A percentile compares a stretch with the other conserved stretches of the same genome.
Evolutionary conservation across 1,140 invertebrate genomes (phyloP).

Genomic region (Drosophila setifemur): DNA sequence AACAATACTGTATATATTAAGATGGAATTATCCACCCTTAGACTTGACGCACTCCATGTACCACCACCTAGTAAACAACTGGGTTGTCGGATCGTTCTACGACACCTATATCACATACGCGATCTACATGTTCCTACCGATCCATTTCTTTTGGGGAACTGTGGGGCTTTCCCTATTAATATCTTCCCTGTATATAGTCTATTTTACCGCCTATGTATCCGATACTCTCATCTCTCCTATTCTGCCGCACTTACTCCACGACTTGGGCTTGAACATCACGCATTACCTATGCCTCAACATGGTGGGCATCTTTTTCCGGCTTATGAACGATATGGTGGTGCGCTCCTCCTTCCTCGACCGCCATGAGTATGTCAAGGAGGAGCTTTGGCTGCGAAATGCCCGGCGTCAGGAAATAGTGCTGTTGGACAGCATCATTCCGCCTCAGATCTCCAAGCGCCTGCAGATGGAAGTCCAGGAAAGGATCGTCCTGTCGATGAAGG

Average conservation of each 20-base stretch:
- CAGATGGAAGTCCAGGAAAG: slow-evolving; percentile 88
- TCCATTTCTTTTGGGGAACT: slow-evolving; percentile 86
- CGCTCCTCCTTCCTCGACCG: slow-evolving; percentile 93
- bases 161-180: slow-evolving; percentile 85
- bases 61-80: not conserved
- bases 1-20: no score
- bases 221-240: slow-evolving; percentile 83
- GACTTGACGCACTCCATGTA: not conserved
- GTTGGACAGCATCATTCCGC: slow-evolving; percentile 93
- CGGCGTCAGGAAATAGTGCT: slow-evolving; percentile 93
- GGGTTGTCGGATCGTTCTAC: slow-evolving; percentile 82
- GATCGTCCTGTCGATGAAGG: slow-evolving; percentile 82
- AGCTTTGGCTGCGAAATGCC: slow-evolving; percentile 89
- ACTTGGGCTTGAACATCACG: slow-evolving; percentile 86
- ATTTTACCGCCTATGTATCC: slow-evolving; percentile 45
- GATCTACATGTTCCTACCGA: slow-evolving; percentile 90
- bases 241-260: slow-evolving; percentile 13
- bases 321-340: slow-evolving; percentile 93
- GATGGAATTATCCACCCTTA: no score
- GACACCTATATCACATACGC: slow-evolving; percentile 87
- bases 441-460: slow-evolving; percentile 92
- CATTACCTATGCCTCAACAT: slow-evolving; percentile 90
- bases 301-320: slow-evolving; percentile 92
- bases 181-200: slow-evolving; percentile 85
- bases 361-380: slow-evolving; percentile 92